Base-by-base conservation (phyloP, 2,888 invertebrate species). In the Lacanobia oleracea region DNA sequence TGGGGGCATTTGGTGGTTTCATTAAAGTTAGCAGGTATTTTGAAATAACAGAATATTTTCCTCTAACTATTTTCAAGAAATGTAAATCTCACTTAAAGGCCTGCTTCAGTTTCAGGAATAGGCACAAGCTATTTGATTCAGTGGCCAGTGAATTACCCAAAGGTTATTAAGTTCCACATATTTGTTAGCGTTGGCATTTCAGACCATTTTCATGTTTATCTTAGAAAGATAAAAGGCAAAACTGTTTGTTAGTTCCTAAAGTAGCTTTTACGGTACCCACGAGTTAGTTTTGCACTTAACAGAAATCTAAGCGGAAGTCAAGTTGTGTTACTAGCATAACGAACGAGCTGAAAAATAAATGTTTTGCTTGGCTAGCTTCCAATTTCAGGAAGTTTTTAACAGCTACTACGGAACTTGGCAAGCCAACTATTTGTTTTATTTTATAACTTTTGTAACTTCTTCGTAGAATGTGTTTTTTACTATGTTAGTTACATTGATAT, bases 291-390 rank as follows among this genome's bases (percentile, higher is more conserved):
- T 3, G 14, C 45, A 64, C 75, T 59, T 48, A 48, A 27, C 33
- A 37, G 43, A 43, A 48, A 43, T 53, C 40, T 60, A 66, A 66
- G 57, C n/a, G 33, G 51, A 33, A 50, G 18, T 43, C 50, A 56
- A 75, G 43, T 67, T 62, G 43, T 75, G 67, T 76, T 21, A 67
- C 50, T n/a, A 43, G 33, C 54, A 27, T 76, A 51, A 45, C 51
- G 45, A 51, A 60, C 14, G 18, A 76, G 40, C 48, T 50, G 27
- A 48, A 70, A 74, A 77, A 70, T 54, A 43, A 70, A 75, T 62
- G 18, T 69, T 64, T 64, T 48, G 23, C 54, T 70, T 70, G 71
- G 77, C 77, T 40, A 54, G 21, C 14, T 54, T 14, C 71, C 77
- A 77, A 18, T n/a, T 54, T 21, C 40, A 14, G 50, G 16, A 9